phyloP scores from a whole-genome alignment of 2,113 vertebrate species.

The Hucho hucho region DNA sequence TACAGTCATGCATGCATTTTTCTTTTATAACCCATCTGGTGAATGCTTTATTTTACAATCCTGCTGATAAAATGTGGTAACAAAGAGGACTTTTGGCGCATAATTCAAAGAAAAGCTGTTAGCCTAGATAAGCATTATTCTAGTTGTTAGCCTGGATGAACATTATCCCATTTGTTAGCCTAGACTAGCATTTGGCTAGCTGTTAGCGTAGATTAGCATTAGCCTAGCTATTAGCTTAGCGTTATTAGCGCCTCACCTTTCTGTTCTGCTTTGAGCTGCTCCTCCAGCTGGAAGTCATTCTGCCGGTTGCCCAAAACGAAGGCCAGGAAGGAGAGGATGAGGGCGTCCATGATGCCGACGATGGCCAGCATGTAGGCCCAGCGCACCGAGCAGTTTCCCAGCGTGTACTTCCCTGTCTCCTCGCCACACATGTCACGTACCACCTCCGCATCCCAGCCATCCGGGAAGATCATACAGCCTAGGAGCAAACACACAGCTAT shows the following conservation, averaged over 20 bases:
- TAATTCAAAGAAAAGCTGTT: neutral
- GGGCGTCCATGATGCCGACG: conserved; percentile 91
- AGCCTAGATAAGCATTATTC: too few relatives aligned
- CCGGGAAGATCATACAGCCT: conserved; percentile 91
- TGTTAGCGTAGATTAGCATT: neutral
- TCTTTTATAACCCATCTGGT: too few relatives aligned
- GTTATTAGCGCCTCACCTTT: conserved; percentile 74
- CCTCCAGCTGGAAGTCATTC: conserved; percentile 86
- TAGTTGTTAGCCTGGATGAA: too few relatives aligned
- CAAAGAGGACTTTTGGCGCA: too few relatives aligned
- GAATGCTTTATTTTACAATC: too few relatives aligned
- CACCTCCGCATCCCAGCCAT: conserved; percentile 92
- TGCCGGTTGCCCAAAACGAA: conserved; percentile 93
- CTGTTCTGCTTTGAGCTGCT: conserved; percentile 85
- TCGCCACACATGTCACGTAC: conserved; percentile 91
- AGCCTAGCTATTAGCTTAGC: neutral
- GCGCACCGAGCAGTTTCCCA: conserved; percentile 91
- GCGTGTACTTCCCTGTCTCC: conserved; percentile 86
- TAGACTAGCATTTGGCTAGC: too few relatives aligned
- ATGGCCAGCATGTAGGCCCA: conserved; percentile 94
- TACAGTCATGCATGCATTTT: too few relatives aligned
- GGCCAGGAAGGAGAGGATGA: conserved; percentile 93
- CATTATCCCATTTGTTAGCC: too few relatives aligned
- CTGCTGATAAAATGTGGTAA: too few relatives aligned
- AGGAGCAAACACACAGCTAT: conserved; percentile 90